Evolutionary conservation across 2,797 vertebrate genomes (phyloP), one percentile per base, ranked within the genome.

Genomic region (Austrolebias charrua): DNA sequence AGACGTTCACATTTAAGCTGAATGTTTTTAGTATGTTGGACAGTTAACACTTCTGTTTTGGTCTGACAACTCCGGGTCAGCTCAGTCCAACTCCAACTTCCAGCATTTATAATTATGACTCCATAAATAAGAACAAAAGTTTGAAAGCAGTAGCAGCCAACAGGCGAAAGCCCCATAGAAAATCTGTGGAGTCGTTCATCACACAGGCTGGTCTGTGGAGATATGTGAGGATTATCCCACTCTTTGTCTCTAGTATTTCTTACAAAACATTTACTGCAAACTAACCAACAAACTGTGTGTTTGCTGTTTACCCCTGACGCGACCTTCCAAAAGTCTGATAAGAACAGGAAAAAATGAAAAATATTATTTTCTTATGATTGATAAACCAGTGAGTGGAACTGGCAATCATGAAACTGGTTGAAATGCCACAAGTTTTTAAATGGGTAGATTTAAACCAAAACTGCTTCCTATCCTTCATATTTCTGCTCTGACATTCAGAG

Each of bases 211-310:
- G 70, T 66, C 74, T 58, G 35, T 13, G 24, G 78, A 86, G 87
- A 89, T 90, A 90, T 1, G 68, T 59, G 38, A 66, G 84, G 83
- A 87, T 89, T 81, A 88, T 83, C 66, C 62, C 44, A 4, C 48
- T 47, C 15, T 4, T 75, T 71, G 55, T 15, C 45, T 29, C 19
- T 4, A 46, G 33, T 49, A 59, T 75, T 69, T 33, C 29, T 57
- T 59, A 50, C 29, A 61, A 31, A 58, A 48, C 24, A 24, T 24
- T 24, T 24, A 18, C 59, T 63, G 43, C 42, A 51, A 70, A 69
- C 51, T 76, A 50, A 68, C 40, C 55, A 62, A 48, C 18, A 31
- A 47, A 40, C 55, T 7, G 48, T 63, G 56, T 60, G 31, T 56
- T 13, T 35, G 48, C 44, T 46, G 7, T 54, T 64, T 31, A 44